These are phyloP conservation scores for Piezodorus guildinii DNA, from an alignment of 1,140 invertebrate species.

Conservation along the genomic window DNA sequence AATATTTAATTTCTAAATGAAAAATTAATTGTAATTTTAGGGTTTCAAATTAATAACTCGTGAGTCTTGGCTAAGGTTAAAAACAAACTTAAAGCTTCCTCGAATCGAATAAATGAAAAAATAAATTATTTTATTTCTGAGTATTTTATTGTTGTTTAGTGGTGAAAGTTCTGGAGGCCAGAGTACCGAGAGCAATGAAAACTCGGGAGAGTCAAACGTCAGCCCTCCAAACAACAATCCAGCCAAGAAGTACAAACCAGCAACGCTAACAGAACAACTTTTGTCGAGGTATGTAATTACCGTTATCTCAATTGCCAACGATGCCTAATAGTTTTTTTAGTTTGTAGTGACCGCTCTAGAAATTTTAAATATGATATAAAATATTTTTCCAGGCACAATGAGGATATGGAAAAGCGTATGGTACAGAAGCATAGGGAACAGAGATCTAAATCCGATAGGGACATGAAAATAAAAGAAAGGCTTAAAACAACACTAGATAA, in stretches of 20 bases:
- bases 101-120: too few relatives aligned
- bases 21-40: too few relatives aligned
- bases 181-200: slow-evolving; percentile 33
- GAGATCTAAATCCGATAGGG: slow-evolving; percentile 38
- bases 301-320: neutral
- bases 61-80: too few relatives aligned
- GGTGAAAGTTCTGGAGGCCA: slow-evolving; percentile 37
- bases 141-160: slow-evolving; percentile 20
- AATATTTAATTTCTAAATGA: too few relatives aligned
- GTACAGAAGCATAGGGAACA: slow-evolving; percentile 53
- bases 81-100: too few relatives aligned
- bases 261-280: slow-evolving; percentile 50
- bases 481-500: slow-evolving; percentile 31
- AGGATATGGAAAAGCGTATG: slow-evolving; percentile 66
- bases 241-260: slow-evolving; percentile 34
- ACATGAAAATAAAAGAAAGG: slow-evolving; percentile 35
- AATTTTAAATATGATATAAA: neutral
- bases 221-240: neutral
- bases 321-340: neutral
- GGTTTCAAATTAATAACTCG: too few relatives aligned
- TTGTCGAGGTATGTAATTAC: slow-evolving; percentile 40
- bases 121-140: too few relatives aligned
- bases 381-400: slow-evolving; percentile 47
- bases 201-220: slow-evolving; percentile 26
- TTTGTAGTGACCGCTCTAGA: neutral